Evolutionary conservation across 2,797 vertebrate species (phyloP), one percentile per base, ranked within the genome.

Genomic region (Rallus crepitans): DNA sequence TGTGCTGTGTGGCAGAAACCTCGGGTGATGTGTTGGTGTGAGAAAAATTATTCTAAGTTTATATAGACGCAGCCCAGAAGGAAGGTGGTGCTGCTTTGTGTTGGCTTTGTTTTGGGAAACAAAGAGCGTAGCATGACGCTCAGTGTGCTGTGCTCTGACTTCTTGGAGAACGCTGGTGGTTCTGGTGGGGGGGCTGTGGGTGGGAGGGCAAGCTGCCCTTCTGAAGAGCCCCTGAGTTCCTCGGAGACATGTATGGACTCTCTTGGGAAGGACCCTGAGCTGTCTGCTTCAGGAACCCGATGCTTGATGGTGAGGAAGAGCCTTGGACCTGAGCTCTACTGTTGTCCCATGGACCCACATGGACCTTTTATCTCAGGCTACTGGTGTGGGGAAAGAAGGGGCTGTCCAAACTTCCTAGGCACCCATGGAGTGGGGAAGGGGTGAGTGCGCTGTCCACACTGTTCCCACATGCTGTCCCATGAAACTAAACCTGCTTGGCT

Each of bases 41-140:
- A 53, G 78, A 19, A 79, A 16, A 77, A 40, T 2, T 2, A 11
- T 28, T 35, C n/a, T 13, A 7, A 5, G 23, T 40, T 47, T 7
- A 1, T 21, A 3, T 0, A 37, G 80, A 27, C 28, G 9, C 42
- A 40, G 82, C 71, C 65, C 53, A 55, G 53, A 18, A 5, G 37
- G 19, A 47, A 47, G n/a, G 19, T 28, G 28, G 50, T 45, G 30
- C 65, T 55, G 72, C 40, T 47, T 45, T 33, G n/a, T 7, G 7
- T 47, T 35, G 72, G 45, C 65, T 87, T 57, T 68, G 59, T 55
- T 69, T 27, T 27, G 52, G 78, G 86, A 6, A 50, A 25, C 53
- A 50, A 6, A 53, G 65, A 23, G 30, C 20, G 47, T 0, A 33
- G 53, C 2, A 2, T 45, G 8, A 14, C 0, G 0, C 27, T 55